A percentile compares a stretch with the other conserved stretches of the same genome.
Conservation (phyloP, 2,113 vertebrate genomes). For the Hystrix brachyura region DNA sequence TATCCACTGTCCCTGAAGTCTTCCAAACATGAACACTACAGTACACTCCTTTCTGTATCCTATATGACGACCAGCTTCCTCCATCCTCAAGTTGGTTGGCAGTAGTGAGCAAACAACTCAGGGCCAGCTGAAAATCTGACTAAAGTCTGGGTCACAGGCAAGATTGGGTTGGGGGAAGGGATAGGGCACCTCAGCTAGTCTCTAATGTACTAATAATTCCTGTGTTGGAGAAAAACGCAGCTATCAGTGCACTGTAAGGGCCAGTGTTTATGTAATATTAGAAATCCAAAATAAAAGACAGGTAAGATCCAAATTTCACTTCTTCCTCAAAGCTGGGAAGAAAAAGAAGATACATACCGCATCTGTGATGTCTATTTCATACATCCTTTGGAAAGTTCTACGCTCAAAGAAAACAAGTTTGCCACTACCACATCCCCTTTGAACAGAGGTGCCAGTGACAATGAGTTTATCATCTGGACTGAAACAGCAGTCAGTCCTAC, state of each 20-base stretch:
- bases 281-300: background rate
- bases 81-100: background rate
- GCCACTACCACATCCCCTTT: constrained; percentile 94
- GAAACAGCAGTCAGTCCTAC: constrained; percentile 98
- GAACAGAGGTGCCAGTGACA: constrained; percentile 96
- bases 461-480: constrained; percentile 97
- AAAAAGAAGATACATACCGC: constrained; percentile 90
- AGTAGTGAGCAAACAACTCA: background rate
- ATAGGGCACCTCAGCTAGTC: background rate
- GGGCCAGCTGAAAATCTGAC: background rate
- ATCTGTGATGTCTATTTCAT: constrained; percentile 96
- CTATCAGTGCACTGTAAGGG: background rate
- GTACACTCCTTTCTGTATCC: background rate
- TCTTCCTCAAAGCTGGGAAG: constrained; percentile 1
- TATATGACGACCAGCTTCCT: background rate
- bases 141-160: background rate
- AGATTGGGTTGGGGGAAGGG: background rate
- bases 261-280: background rate
- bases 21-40: background rate
- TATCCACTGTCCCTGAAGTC: background rate
- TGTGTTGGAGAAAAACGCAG: background rate
- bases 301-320: constrained; percentile 27
- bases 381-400: constrained; percentile 92
- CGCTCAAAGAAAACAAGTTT: constrained; percentile 96
- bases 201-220: background rate